These are phyloP conservation scores for Ianthella basta DNA, from an alignment of 37 sponge, comb jelly and placozoan genomes.

Conservation along the genomic window DNA sequence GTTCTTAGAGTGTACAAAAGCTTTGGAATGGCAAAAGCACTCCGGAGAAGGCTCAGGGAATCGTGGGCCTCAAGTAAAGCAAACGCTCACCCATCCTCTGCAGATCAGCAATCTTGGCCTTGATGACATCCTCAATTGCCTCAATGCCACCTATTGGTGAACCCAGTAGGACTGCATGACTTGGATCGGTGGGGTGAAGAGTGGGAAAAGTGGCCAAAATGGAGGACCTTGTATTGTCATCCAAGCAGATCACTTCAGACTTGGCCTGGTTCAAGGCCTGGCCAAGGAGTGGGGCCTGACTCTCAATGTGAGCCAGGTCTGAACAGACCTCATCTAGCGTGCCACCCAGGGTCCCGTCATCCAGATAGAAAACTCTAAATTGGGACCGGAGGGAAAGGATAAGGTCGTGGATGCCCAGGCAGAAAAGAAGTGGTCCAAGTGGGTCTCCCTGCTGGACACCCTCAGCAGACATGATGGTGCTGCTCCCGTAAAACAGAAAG, in stretches of 20 bases:
- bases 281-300: not conserved
- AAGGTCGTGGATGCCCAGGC: not conserved
- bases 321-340: not conserved
- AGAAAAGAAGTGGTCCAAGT: conserved; percentile 8
- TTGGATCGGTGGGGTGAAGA: not conserved
- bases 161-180: not conserved
- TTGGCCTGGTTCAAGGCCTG: not conserved
- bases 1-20: conserved; percentile 49
- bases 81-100: conserved; percentile 32
- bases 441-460: conserved; percentile 30
- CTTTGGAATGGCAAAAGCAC: conserved; percentile 58
- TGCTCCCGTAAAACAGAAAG: not conserved
- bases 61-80: conserved; percentile 31
- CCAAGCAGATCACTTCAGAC: not conserved
- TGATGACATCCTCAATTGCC: not conserved
- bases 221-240: not conserved
- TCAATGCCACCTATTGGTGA: conserved; percentile 6
- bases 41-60: conserved; percentile 35
- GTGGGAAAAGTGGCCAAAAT: not conserved
- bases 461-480: not conserved
- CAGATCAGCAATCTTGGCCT: not conserved
- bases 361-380: not conserved
- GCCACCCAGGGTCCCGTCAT: conserved; percentile 16
- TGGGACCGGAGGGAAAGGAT: not conserved
- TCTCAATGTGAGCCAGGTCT: not conserved